Base-by-base conservation (phyloP, 1,140 invertebrate species). In the Danaus plexippus region DNA sequence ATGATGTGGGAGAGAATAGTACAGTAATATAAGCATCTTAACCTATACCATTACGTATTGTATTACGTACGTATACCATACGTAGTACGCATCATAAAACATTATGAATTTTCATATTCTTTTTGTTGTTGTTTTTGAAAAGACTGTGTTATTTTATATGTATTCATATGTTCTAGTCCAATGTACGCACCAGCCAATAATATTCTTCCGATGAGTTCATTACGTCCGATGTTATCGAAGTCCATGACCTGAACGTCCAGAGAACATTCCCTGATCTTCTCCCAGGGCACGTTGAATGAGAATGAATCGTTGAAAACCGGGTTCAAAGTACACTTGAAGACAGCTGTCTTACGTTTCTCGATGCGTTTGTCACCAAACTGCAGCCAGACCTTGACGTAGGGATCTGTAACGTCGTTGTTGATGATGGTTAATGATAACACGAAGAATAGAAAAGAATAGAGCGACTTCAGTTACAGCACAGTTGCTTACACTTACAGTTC, bases 311-410 rank as follows among this genome's bases (percentile, higher is more conserved):
- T 97, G 89, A 97, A 98, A 45, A 97, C 92, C 1, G 92, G 96
- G 85, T 97, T 95, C 54, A 97, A 88, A 2, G 95, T 97, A 77
- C 96, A 97, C 73, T 96, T 97, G 84, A 96, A 97, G 67, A 98
- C 95, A 32, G 94, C 93, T n/a, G 96, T 98, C 88, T 98, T 98
- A 77, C 95, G 93, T 77, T 98, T 98, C 81, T 98, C 96, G 61
- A 98, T 93, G 57, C 95, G 91, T 67, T 97, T 97, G 64, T 97
- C 96, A 9, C 95, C 95, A 76, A 97, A 97, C 67, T 97, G 95
- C 2, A 98, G 90, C 96, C 96, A 98, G 6, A 98, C 95, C 82
- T 98, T 98, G 0, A 97, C 96, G 77, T 98, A 98, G 0, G 96
- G 96, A 94, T 98, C 96, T 97, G 87, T 47, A 89, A 89, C 11